Evolutionary conservation across 2,888 invertebrate species (phyloP), one percentile per base, ranked within the genome.

Genomic region (Pheosia tremula): DNA sequence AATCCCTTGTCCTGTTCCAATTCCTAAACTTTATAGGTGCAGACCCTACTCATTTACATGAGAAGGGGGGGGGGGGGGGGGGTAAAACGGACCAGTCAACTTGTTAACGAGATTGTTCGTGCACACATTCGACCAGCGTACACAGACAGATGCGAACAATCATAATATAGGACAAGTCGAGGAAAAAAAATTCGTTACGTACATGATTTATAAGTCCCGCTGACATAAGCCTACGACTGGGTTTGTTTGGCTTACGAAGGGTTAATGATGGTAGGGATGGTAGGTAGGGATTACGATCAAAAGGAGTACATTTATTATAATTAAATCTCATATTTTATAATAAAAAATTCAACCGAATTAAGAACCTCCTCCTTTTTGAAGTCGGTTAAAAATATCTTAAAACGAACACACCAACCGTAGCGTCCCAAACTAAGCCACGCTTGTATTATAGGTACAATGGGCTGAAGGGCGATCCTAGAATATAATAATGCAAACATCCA

Each of bases 71-170:
- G 24, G 57, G 55, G 38, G 59, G 53, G 43, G 52, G 9, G 54
- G 60, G 58, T 45, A 61, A 66, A 68, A 71, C 72, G 64, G 61
- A 68, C 69, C 71, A 69, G 77, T 71, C 67, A 71, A 72, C 72
- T 74, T 77, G 77, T 75, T 80, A 78, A 75, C 75, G 71, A 69
- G 78, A 79, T 81, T 75, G 64, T 61, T 62, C 56, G 61, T 61
- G 60, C 62, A 62, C 64, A 72, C 68, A 60, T 63, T 64, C 57
- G 47, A 38, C 55, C 38, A 13, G 43, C 36, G 52, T 61, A 67
- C 63, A 52, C 67, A 54, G 56, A 58, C 53, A 68, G 64, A 68
- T 68, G 61, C 45, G 56, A 56, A 63, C 57, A 55, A 60, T 64
- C 64, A 63, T 74, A 69, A 75, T 52, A 52, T 63, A 68, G 67